phyloP scores from a whole-genome alignment of 2,797 vertebrate species.

The Falco peregrinus region DNA sequence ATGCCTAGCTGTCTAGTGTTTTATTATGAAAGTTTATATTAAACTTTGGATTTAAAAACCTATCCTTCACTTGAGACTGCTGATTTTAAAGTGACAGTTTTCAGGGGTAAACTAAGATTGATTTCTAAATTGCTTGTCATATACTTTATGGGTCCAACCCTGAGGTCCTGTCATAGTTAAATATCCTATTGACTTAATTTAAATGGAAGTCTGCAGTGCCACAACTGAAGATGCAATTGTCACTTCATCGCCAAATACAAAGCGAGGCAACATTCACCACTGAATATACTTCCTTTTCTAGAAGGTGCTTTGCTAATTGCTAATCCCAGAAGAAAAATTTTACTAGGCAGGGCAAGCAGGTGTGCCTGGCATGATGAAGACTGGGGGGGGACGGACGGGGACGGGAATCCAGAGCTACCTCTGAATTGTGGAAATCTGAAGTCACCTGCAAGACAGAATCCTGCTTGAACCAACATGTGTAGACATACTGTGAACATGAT shows the following conservation, averaged over 20 bases:
- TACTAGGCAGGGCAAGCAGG: background rate
- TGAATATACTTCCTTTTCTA: background rate
- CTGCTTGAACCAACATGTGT: background rate
- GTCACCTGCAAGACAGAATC: background rate
- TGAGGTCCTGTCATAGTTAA: background rate
- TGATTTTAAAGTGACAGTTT: background rate
- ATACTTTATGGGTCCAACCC: background rate
- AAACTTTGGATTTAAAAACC: background rate
- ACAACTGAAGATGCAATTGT: background rate
- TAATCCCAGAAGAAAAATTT: background rate
- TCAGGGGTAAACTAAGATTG: background rate
- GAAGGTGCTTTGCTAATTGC: background rate
- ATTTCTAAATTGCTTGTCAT: slow-evolving; percentile 3
- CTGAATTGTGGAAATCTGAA: background rate
- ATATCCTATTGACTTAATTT: background rate
- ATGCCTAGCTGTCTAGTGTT: background rate
- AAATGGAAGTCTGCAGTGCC: background rate
- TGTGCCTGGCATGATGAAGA: background rate
- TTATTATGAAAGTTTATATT: background rate
- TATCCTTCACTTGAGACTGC: background rate
- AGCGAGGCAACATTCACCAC: background rate
- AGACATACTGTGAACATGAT: background rate
- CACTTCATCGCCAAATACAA: background rate
- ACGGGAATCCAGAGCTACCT: background rate
- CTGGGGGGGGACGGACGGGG: background rate